A percentile compares a stretch with the other conserved stretches of the same genome.
These are phyloP conservation scores for Tetramorium alpestre DNA, from an alignment of 1,140 invertebrate species.

Conservation along the genomic window DNA sequence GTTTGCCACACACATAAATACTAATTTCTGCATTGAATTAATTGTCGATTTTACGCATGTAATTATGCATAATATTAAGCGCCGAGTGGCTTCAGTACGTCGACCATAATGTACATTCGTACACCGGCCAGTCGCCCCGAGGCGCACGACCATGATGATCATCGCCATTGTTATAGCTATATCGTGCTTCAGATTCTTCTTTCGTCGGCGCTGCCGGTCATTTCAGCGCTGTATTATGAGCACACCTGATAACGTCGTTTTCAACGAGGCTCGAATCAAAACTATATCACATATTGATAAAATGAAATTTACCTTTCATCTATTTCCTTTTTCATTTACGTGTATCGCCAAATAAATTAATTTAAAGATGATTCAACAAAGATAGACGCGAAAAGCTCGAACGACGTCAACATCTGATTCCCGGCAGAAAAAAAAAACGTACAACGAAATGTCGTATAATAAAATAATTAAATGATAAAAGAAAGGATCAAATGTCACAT, in stretches of 20 bases:
- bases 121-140: slow-evolving; percentile 44
- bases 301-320: background rate
- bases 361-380: background rate
- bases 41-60: slow-evolving; percentile 50
- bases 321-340: background rate
- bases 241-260: slow-evolving; percentile 17
- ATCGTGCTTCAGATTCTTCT: slow-evolving; percentile 50
- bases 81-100: slow-evolving; percentile 40
- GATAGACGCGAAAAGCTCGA: background rate
- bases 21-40: slow-evolving; percentile 44
- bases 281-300: background rate
- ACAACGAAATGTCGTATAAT: background rate
- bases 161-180: slow-evolving; percentile 15
- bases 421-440: background rate
- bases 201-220: slow-evolving; percentile 39
- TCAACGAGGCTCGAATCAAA: background rate
- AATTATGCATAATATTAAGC: slow-evolving; percentile 58
- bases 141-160: slow-evolving; percentile 49
- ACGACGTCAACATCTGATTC: background rate
- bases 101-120: slow-evolving; percentile 42
- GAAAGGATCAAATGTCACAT: background rate
- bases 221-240: slow-evolving; percentile 16
- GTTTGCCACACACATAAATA: slow-evolving; percentile 22
- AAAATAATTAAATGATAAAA: slow-evolving; percentile 15
- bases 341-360: background rate